A percentile compares a stretch with the other conserved stretches of the same genome.
phyloP scores from a whole-genome alignment of 1,140 invertebrate species.

The Papilio xuthus region DNA sequence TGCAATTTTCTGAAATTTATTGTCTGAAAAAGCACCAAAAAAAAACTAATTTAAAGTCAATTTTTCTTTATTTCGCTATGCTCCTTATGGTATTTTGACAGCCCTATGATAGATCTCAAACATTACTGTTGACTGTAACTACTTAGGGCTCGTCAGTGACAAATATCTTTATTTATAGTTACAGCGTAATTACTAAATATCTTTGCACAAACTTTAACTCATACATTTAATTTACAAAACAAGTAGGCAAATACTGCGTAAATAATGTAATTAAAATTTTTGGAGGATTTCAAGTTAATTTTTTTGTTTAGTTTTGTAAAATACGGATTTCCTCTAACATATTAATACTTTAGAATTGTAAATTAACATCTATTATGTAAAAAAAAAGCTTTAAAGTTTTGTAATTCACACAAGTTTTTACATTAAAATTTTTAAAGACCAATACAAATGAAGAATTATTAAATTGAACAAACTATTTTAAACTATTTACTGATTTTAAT shows the following conservation, averaged over 20 bases:
- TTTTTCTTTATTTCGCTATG: neutral
- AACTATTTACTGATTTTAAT: neutral
- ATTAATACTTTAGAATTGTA: neutral
- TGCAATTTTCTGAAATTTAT: no score
- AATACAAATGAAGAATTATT: neutral
- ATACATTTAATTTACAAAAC: neutral
- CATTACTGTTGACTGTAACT: neutral
- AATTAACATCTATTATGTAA: constrained; percentile 2
- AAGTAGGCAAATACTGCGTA: neutral
- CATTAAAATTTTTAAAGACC: neutral
- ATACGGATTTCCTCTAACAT: constrained; percentile 1
- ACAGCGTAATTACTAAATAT: constrained; percentile 28
- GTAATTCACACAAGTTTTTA: neutral
- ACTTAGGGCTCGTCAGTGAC: constrained; percentile 30
- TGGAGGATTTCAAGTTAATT: neutral
- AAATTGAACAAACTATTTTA: neutral
- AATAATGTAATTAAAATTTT: neutral
- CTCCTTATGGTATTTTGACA: neutral
- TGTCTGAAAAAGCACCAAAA: neutral
- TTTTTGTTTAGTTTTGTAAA: constrained; percentile 7
- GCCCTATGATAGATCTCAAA: constrained; percentile 10
- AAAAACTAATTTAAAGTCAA: neutral
- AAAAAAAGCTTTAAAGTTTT: neutral
- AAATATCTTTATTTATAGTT: constrained; percentile 36
- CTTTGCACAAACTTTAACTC: neutral